Base-by-base conservation (phyloP, 2,888 invertebrate genomes). In the Acronicta psi region DNA sequence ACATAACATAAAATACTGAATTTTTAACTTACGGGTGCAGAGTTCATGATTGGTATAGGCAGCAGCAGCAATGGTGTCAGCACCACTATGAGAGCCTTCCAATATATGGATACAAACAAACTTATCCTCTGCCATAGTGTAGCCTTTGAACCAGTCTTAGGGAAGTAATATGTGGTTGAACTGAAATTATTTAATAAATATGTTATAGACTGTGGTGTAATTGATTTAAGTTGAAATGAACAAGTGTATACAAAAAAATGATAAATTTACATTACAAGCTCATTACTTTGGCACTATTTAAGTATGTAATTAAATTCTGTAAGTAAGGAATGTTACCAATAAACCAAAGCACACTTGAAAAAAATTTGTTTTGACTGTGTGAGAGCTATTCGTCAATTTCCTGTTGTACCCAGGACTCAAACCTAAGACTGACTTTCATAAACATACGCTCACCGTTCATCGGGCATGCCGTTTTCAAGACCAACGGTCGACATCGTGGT, bases 61-160 rank as follows among this genome's bases (percentile, higher is more conserved):
- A 97, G 88, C 23, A 97, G 90, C 11, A 96, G 55, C 5, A 97
- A 71, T 0, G 97, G 97, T 76, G 96, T 96, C 23, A 96, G 54
- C 23, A 97, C 92, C 29, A 97, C 95, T 54, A 97, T 93, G 0
- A 97, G 76, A 2, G 97, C 95, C 81, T 96, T 96, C 97, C 97
- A 97, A 83, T 97, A 97, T 63, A 96, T 94, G 34, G 92, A 85
- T 6, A 96, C 75, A 81, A 96, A 96, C 36, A 94, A 72, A 8
- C 78, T 80, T 31, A 93, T 59, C 64, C 94, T 78, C 63, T 92
- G 92, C 54, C 86, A 71, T 68, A 90, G 17, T 25, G 94, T 82
- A 1, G 94, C 92, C 49, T 83, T 87, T 0, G 91, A 84, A 34
- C 89, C 86, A 61, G 82, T 82, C 73, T 85, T 89, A 58, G 91